Percentiles rank a stretch among this genome's conserved stretches.
These are phyloP conservation scores for Podotricha telesiphe DNA, from an alignment of 2,888 invertebrate species.

Conservation along the genomic window DNA sequence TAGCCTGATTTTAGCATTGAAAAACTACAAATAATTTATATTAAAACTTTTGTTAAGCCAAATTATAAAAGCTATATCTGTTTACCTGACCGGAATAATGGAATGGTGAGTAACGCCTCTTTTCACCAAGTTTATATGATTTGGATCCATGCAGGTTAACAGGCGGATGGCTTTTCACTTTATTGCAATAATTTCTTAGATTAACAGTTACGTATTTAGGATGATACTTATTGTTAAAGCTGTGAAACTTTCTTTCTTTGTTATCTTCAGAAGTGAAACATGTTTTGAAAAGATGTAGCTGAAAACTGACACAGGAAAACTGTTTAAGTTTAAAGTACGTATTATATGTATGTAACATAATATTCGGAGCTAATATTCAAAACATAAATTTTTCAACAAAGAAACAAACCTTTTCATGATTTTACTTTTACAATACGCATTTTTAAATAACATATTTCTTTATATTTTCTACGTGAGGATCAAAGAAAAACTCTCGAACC, in stretches of 20 bases:
- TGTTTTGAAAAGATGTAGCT: neutral
- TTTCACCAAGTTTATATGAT: slow-evolving; percentile 52
- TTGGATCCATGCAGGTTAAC: slow-evolving; percentile 55
- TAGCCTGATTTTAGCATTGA: neutral
- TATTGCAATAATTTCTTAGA: slow-evolving; percentile 15
- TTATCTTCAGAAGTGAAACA: neutral
- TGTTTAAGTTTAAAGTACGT: neutral
- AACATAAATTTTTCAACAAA: neutral
- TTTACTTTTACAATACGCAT: slow-evolving; percentile 6
- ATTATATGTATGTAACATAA: neutral
- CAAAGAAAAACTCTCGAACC: slow-evolving; percentile 6
- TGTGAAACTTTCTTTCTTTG: neutral
- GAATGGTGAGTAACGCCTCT: slow-evolving; percentile 68
- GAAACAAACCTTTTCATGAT: slow-evolving; percentile 1
- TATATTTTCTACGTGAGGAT: slow-evolving; percentile 10
- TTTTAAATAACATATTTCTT: slow-evolving; percentile 8
- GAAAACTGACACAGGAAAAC: neutral
- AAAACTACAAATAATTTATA: too few relatives aligned
- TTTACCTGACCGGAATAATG: slow-evolving; percentile 67
- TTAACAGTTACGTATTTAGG: neutral
- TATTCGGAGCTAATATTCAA: neutral
- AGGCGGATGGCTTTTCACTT: slow-evolving; percentile 50
- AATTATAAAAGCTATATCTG: neutral
- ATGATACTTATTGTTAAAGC: neutral
- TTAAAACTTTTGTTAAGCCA: neutral